Conservation (phyloP, 2,113 vertebrate genomes). For the Bucco capensis region DNA sequence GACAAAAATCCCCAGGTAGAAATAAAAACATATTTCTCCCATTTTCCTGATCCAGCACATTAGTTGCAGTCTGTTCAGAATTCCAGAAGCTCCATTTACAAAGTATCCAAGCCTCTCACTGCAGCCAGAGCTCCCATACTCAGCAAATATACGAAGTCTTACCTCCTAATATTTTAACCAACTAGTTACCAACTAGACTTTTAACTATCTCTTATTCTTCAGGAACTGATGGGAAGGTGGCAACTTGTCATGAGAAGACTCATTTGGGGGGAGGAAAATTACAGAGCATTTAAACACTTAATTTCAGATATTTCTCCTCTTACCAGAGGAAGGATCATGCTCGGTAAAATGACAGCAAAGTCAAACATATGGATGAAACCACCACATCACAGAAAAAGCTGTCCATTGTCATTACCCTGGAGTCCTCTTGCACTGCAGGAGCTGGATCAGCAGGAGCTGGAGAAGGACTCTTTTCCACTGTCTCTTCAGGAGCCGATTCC, state of each 20-base stretch:
- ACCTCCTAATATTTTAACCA: background rate
- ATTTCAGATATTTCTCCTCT: background rate
- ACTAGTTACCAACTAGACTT: background rate
- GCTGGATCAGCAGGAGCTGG: conserved; percentile 81
- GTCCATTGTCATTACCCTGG: conserved; percentile 73
- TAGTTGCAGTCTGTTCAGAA: background rate
- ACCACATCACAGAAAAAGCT: background rate
- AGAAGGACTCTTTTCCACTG: conserved; percentile 80
- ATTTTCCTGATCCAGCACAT: background rate
- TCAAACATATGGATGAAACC: background rate
- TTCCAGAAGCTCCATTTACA: background rate
- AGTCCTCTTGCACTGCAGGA: conserved; percentile 84
- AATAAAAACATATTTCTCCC: background rate
- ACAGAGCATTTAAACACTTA: background rate
- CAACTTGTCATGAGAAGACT: background rate
- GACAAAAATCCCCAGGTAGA: background rate
- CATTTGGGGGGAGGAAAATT: background rate
- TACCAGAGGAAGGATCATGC: background rate
- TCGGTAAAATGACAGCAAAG: background rate
- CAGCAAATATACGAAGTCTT: background rate
- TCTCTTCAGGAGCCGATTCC: conserved; percentile 72
- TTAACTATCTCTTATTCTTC: background rate
- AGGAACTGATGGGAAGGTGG: background rate
- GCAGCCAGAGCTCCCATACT: background rate
- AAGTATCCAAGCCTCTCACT: background rate